Evolutionary conservation across 2,888 invertebrate species (phyloP), one percentile per base, ranked within the genome.

Genomic region (Lymantria monacha): DNA sequence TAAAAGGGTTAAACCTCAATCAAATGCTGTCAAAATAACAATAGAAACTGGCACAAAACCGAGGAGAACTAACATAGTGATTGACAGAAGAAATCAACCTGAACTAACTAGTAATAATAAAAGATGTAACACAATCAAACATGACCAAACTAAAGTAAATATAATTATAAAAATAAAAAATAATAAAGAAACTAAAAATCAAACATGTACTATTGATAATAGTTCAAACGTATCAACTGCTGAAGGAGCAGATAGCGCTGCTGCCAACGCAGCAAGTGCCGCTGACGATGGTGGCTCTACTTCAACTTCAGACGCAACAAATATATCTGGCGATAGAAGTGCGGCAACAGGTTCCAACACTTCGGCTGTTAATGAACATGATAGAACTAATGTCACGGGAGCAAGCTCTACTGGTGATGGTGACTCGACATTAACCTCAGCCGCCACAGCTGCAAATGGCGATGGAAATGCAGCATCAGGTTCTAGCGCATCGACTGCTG

Each of bases 31-130:
- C 0, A 57, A 51, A 45, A 45, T 70, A 37, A 58, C 66, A n/a
- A n/a, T 69, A 10, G 72, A 69, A n/a, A 36, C 55, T 12, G 46
- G 13, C 8, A 15, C 42, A 12, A 55, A 48, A 44, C 49, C 58
- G 38, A 55, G 59, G 42, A 63, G 55, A 44, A 62, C 74, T 0
- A 72, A 71, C 15, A 70, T 83, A 36, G 58, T 69, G 3, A 66
- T 82, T 42, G 70, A 76, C 30, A 60, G 69, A 3, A 60, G 45
- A 15, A 60, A 44, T 44, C 42, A 37, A 10, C 41, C 48, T 37
- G 40, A 38, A 12, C 43, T 0, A 14, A 11, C 11, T 3, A 30
- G 48, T 12, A 14, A 12, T 14, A n/a, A 14, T 41, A 41, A 14
- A 1, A 41, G 13, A 30, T 30, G 46, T 9, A 33, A 15, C 3